A percentile compares a stretch with the other conserved stretches of the same genome.
Conservation (phyloP, 2,888 invertebrate genomes). For the Molorchus minor region DNA sequence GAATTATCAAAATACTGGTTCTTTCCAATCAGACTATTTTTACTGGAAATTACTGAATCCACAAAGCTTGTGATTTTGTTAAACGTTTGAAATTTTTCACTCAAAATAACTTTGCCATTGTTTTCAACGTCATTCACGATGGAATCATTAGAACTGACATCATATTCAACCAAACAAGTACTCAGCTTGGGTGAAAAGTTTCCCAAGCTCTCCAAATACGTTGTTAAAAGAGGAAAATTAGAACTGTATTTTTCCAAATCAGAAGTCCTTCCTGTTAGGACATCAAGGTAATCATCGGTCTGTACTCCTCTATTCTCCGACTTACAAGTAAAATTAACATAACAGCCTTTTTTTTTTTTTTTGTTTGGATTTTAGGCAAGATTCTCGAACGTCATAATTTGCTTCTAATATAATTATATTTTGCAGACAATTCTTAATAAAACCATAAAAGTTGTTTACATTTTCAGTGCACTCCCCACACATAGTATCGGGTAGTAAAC, state of each 20-base stretch:
- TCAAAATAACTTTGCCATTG: conserved; percentile 35
- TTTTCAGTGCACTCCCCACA: conserved; percentile 57
- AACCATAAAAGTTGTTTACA: conserved; percentile 57
- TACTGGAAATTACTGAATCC: conserved; percentile 34
- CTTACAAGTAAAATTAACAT: conserved; percentile 58
- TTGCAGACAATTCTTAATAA: conserved; percentile 58
- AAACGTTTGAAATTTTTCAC: conserved; percentile 35
- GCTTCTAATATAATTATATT: conserved; percentile 59
- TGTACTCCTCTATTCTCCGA: conserved; percentile 55
- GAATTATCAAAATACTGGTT: conserved; percentile 51
- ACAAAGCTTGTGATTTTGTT: conserved; percentile 40
- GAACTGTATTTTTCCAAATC: conserved; percentile 33
- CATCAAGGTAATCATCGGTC: conserved; percentile 54
- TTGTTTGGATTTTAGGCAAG: conserved; percentile 58
- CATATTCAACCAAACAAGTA: conserved; percentile 55
- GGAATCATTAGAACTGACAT: conserved; percentile 49
- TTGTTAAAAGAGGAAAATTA: conserved; percentile 35
- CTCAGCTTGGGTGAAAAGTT: not conserved
- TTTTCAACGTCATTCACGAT: conserved; percentile 45
- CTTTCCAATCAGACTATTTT: conserved; percentile 30
- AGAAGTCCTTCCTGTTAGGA: conserved; percentile 36
- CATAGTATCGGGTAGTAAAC: conserved; percentile 59
- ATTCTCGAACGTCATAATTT: conserved; percentile 58
- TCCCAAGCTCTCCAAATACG: conserved; percentile 29
- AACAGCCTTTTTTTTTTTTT: conserved; percentile 63